Evolutionary conservation across 2,797 vertebrate species (phyloP).

Genomic region (Epinephelus awoara): DNA sequence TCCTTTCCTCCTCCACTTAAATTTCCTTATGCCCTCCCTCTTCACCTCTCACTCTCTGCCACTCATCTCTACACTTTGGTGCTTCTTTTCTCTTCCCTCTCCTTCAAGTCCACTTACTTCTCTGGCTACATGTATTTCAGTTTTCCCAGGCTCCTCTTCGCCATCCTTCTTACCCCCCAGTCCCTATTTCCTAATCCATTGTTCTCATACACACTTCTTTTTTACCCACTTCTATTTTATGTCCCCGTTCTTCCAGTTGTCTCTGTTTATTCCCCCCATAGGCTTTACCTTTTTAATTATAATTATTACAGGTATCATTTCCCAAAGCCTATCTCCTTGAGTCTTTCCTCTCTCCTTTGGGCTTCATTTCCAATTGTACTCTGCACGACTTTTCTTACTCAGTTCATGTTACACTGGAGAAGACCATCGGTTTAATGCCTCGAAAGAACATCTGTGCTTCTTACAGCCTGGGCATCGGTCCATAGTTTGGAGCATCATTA

Average conservation of each 20-base stretch:
- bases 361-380: conserved; percentile 13
- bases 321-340: neutral
- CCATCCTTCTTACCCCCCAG: neutral
- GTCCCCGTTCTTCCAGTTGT: neutral
- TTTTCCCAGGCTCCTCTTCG: neutral
- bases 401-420: neutral
- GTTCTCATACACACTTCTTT: conserved; percentile 1
- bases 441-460: neutral
- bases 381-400: neutral
- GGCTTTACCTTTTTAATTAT: conserved; percentile 26
- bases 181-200: conserved; percentile 8
- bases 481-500: conserved; percentile 11
- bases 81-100: neutral
- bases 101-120: neutral
- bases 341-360: conserved; percentile 5
- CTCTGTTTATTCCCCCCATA: neutral
- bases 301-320: conserved; percentile 13
- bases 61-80: conserved; percentile 10
- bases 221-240: neutral
- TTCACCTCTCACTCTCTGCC: conserved; percentile 30
- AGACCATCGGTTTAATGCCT: neutral
- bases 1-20: conserved; percentile 19
- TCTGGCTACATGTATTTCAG: neutral
- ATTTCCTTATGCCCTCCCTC: conserved; percentile 33
- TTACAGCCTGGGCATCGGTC: neutral